Percentiles rank a stretch among this genome's conserved stretches.
Evolutionary conservation across 2,888 invertebrate species (phyloP).

Genomic region (Oligia fasciuncula): DNA sequence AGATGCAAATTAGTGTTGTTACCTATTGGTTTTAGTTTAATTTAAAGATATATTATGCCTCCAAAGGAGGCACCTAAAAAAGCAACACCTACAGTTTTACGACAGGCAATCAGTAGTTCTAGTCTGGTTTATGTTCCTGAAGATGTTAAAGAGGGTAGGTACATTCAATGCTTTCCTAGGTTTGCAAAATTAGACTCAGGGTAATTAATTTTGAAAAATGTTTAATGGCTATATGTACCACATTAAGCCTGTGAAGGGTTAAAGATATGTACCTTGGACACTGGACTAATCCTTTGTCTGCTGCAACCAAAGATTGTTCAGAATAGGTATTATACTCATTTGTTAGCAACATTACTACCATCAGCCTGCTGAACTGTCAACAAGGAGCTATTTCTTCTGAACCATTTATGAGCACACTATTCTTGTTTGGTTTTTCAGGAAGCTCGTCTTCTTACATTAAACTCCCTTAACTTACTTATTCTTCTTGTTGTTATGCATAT

Average conservation of each 20-base stretch:
- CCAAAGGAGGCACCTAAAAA: slow-evolving; percentile 76
- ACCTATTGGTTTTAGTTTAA: background rate
- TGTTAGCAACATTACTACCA: background rate
- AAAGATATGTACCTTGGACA: background rate
- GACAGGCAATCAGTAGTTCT: slow-evolving; percentile 80
- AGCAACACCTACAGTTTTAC: slow-evolving; percentile 65
- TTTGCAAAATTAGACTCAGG: background rate
- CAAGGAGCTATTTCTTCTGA: background rate
- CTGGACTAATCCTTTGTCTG: background rate
- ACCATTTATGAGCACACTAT: background rate
- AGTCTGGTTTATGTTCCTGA: slow-evolving; percentile 79
- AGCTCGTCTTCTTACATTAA: background rate
- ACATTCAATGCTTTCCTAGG: background rate
- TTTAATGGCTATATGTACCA: too few species aligned
- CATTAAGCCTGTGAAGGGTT: background rate
- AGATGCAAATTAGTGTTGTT: background rate
- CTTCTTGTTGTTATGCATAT: too few species aligned
- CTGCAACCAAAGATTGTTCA: background rate
- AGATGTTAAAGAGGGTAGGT: slow-evolving; percentile 79
- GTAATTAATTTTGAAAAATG: background rate
- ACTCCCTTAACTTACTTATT: too few species aligned
- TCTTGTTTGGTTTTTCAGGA: background rate
- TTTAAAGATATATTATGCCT: slow-evolving; percentile 30
- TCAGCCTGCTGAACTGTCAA: background rate
- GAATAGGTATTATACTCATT: too few species aligned